phyloP scores from a whole-genome alignment of 2,113 vertebrate genomes.

The Passer domesticus region DNA sequence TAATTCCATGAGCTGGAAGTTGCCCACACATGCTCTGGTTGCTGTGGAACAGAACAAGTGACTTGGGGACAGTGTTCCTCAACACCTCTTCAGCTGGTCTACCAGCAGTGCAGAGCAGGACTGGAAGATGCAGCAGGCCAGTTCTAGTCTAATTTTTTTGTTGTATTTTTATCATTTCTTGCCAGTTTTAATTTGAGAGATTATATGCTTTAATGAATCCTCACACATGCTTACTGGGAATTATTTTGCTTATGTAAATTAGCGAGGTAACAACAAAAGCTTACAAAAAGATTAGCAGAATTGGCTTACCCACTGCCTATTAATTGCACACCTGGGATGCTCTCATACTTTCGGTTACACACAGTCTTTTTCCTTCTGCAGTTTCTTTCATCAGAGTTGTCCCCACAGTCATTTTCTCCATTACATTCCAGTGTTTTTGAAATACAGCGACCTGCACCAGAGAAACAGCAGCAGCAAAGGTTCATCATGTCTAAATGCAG shows the following conservation, averaged over 20 bases:
- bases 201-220: neutral
- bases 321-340: slow-evolving; percentile 79
- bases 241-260: neutral
- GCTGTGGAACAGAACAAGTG: neutral
- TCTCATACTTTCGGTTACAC: slow-evolving; percentile 67
- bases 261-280: neutral
- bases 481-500: neutral
- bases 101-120: neutral
- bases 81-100: neutral
- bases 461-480: neutral
- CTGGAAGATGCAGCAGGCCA: neutral
- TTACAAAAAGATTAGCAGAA: neutral
- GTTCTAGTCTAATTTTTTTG: neutral
- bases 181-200: neutral
- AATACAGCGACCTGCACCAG: slow-evolving; percentile 85
- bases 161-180: neutral
- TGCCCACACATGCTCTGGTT: neutral
- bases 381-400: slow-evolving; percentile 88
- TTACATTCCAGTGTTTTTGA: slow-evolving; percentile 82
- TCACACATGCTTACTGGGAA: neutral
- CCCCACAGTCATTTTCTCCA: slow-evolving; percentile 90
- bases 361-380: slow-evolving; percentile 71
- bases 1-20: neutral
- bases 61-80: neutral
- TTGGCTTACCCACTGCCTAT: slow-evolving; percentile 84